phyloP scores from a whole-genome alignment of 2,888 invertebrate genomes.

The Melikaiella ostensackeni region DNA sequence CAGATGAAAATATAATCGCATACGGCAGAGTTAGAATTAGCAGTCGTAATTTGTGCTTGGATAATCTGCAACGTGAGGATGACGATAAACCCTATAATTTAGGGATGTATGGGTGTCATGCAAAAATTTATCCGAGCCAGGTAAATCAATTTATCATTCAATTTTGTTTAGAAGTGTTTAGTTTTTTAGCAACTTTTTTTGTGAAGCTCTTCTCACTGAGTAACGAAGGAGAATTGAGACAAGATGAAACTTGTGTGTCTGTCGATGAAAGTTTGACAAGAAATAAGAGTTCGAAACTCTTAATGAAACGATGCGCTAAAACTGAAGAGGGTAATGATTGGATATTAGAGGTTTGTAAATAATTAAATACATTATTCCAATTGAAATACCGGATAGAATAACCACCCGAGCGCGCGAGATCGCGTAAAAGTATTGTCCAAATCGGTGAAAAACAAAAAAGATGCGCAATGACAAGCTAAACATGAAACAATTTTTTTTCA shows the following conservation, averaged over 20 bases:
- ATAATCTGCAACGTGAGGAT: slow-evolving; percentile 85
- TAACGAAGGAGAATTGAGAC: slow-evolving; percentile 84
- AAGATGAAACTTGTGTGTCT: slow-evolving; percentile 87
- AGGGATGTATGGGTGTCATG: slow-evolving; percentile 88
- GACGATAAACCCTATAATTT: slow-evolving; percentile 84
- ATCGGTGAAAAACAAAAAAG: no score
- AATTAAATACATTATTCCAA: slow-evolving; percentile 7
- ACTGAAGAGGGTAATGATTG: slow-evolving; percentile 67
- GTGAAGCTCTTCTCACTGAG: slow-evolving; percentile 85
- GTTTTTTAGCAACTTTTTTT: background rate
- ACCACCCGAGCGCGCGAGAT: no score
- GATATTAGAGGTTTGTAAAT: slow-evolving; percentile 61
- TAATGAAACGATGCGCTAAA: slow-evolving; percentile 78
- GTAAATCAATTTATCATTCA: slow-evolving; percentile 53
- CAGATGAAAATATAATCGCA: slow-evolving; percentile 87
- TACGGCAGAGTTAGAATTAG: slow-evolving; percentile 85
- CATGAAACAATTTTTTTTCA: no score
- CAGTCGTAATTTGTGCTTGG: slow-evolving; percentile 84
- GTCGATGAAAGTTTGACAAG: slow-evolving; percentile 76
- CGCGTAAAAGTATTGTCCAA: no score
- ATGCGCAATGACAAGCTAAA: no score
- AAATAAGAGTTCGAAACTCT: slow-evolving; percentile 77
- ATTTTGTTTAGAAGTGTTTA: slow-evolving; percentile 11
- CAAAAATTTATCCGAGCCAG: slow-evolving; percentile 82
- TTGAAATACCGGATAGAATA: no score